These are phyloP conservation scores for Harpegnathos saltator DNA, from an alignment of 1,140 invertebrate species.

Conservation along the genomic window DNA sequence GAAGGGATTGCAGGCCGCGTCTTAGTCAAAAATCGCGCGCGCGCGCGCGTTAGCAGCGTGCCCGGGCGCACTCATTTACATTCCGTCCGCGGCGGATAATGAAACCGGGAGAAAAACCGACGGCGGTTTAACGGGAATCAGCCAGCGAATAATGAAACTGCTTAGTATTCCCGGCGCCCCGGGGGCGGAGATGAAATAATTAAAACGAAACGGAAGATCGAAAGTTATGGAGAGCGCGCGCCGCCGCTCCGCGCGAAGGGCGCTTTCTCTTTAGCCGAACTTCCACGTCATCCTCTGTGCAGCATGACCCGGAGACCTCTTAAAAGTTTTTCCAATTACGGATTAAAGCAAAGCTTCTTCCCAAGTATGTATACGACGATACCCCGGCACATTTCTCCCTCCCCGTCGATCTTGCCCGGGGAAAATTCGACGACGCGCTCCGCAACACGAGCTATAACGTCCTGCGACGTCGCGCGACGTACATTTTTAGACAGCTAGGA, in stretches of 20 bases:
- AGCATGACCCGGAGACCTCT: constrained; percentile 40
- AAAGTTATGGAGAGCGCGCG: constrained; percentile 72
- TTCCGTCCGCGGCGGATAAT: constrained; percentile 83
- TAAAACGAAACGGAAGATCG: constrained; percentile 80
- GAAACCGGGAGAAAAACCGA: constrained; percentile 84
- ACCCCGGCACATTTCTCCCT: not conserved
- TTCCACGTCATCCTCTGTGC: constrained; percentile 52
- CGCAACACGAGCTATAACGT: too few species aligned
- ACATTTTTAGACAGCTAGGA: too few species aligned
- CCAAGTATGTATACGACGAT: constrained; percentile 15
- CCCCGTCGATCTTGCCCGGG: not conserved
- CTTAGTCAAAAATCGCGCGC: constrained; percentile 74
- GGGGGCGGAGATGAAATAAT: constrained; percentile 80
- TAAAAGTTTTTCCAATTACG: constrained; percentile 51
- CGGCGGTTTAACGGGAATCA: constrained; percentile 84
- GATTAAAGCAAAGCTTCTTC: constrained; percentile 40
- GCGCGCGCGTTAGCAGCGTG: constrained; percentile 65
- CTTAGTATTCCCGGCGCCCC: constrained; percentile 83
- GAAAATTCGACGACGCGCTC: constrained; percentile 12
- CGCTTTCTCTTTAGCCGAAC: constrained; percentile 68
- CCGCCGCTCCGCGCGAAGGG: constrained; percentile 58
- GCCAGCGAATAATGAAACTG: constrained; percentile 85
- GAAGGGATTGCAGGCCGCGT: constrained; percentile 31
- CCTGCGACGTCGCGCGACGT: too few species aligned
- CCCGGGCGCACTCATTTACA: constrained; percentile 83